Conservation (phyloP, 2,797 vertebrate species). For the Alectoris magna region DNA sequence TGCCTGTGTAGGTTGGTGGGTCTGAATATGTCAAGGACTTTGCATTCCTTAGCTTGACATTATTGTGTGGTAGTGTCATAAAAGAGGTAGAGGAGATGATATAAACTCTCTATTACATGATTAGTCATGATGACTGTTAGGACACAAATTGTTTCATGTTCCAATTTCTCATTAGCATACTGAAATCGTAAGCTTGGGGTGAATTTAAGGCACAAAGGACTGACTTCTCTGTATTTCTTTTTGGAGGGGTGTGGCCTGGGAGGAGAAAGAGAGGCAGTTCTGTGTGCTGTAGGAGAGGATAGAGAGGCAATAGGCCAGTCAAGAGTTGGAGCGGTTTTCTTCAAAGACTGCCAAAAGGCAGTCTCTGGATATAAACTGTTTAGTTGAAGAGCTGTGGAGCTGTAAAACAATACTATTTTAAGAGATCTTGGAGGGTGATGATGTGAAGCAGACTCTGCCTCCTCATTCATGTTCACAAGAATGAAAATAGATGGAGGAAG, state of each 20-base stretch:
- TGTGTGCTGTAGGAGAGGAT: conserved; percentile 15
- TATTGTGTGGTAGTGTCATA: neutral
- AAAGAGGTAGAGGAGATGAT: conserved; percentile 1
- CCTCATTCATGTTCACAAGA: neutral
- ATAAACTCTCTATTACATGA: neutral
- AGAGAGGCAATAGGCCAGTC: neutral
- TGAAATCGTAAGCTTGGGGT: neutral
- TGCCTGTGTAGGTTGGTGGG: fast-evolving
- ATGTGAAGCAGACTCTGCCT: neutral
- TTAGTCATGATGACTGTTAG: conserved; percentile 18
- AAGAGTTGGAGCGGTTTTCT: neutral
- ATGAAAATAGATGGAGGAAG: neutral
- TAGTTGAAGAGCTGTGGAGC: neutral
- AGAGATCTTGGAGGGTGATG: neutral
- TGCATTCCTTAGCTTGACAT: neutral
- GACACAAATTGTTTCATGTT: neutral
- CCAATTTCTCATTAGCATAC: neutral
- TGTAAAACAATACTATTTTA: neutral
- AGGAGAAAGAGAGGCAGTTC: conserved; percentile 11
- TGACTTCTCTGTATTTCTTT: neutral
- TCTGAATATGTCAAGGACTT: neutral
- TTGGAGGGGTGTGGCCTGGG: neutral
- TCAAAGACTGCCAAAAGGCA: neutral
- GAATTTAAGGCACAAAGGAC: neutral
- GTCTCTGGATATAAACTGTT: neutral